These are phyloP conservation scores for Bembecia ichneumoniformis DNA, from an alignment of 2,888 invertebrate species.

Conservation along the genomic window DNA sequence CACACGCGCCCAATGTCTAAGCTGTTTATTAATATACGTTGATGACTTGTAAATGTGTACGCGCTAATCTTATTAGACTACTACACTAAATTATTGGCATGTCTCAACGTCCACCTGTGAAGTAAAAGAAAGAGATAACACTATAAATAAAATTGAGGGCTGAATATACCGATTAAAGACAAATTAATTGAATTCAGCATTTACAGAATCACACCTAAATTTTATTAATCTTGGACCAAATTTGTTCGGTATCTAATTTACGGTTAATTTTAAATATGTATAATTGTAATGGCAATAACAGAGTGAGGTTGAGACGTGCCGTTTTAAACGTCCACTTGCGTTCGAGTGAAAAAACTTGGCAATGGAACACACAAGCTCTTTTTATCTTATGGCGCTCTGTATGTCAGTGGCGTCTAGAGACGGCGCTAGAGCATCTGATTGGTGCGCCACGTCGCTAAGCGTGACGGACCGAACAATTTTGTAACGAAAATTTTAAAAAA, in stretches of 20 bases:
- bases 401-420: conserved; percentile 27
- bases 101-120: not conserved
- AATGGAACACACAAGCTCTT: conserved; percentile 30
- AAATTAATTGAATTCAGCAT: too few species aligned
- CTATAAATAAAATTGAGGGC: too few species aligned
- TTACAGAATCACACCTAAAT: too few species aligned
- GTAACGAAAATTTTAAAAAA: too few species aligned
- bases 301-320: conserved; percentile 5
- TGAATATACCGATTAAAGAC: too few species aligned
- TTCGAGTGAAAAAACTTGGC: conserved; percentile 54
- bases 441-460: conserved; percentile 2
- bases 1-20: conserved; percentile 18
- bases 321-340: conserved; percentile 37
- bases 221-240: too few species aligned
- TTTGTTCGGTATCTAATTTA: too few species aligned
- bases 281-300: not conserved
- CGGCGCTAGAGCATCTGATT: conserved; percentile 6
- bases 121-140: too few species aligned
- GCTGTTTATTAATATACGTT: conserved; percentile 21
- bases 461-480: not conserved
- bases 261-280: too few species aligned
- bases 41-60: conserved; percentile 23
- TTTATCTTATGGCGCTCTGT: conserved; percentile 42
- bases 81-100: conserved; percentile 7
- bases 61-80: conserved; percentile 12